Base-by-base conservation (phyloP, 2,888 invertebrate species). In the Cheilosia pagana region DNA sequence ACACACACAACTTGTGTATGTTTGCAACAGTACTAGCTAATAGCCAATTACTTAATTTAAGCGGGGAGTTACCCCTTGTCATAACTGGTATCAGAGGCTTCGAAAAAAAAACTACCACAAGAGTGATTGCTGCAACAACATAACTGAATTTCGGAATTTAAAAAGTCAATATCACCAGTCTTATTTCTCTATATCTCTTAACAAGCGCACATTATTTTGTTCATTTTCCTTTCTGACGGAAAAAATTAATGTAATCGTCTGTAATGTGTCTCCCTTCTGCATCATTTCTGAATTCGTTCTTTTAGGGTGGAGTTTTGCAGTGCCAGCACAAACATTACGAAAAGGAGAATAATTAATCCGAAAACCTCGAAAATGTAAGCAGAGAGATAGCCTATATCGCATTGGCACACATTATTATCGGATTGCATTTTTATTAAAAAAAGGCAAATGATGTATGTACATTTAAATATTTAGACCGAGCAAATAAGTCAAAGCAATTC, bases 151-250 rank as follows among this genome's bases (percentile, higher is more conserved):
- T 21, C 28, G 52, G 67, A 76, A 79, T 85, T 75, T 81, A 81
- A 76, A 59, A 81, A 85, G 79, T 85, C 79, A 81, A 81, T 85
- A 71, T 71, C 65, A 85, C 81, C 71, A 85, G 76, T 79, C 76
- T 60, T 52, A 70, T 68, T 74, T 53, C 83, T 65, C 35, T 16
- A 74, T 70, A 28, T 28, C 7, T 28, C 8, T 28, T 7, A 28
- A 28, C 7, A 28, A 7, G 8, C 1, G 0, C 7, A 68, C 53
- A 28, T 8, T 25, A 48, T 7, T 59, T 14, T 41, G 5, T 59
- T n/a, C 6, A 6, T 16, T 25, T 43, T 31, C 16, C 7, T 55
- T 23, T 31, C 28, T 23, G 45, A 57, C 16, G 45, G 52, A 57
- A 53, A 43, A 78, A 68, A 57, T 62, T 79, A 83, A 83, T 83